These are phyloP conservation scores for Coendou prehensilis DNA, from an alignment of 2,797 vertebrate genomes.

Conservation along the genomic window DNA sequence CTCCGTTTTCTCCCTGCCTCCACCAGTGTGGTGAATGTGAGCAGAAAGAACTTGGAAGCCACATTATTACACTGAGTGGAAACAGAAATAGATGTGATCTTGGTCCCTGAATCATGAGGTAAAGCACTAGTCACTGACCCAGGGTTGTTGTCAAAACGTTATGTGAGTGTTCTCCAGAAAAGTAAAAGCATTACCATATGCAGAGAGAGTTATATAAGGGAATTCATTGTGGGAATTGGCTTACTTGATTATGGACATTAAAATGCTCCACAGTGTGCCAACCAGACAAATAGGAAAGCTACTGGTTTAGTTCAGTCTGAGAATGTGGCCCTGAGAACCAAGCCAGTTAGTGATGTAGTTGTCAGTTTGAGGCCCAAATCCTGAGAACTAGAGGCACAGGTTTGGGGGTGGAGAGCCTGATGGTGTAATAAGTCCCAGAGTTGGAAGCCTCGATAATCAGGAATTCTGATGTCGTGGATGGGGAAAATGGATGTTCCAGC, in stretches of 20 bases:
- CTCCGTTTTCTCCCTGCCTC: neutral
- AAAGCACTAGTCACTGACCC: neutral
- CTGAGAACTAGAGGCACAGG: neutral
- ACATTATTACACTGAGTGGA: neutral
- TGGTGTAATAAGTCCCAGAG: neutral
- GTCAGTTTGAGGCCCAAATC: neutral
- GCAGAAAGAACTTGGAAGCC: neutral
- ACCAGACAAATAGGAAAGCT: neutral
- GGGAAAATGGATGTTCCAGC: neutral
- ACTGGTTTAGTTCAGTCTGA: neutral
- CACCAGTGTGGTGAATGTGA: neutral
- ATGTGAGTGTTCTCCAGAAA: neutral
- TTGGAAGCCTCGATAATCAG: neutral
- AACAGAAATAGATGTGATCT: neutral
- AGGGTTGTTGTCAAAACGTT: neutral
- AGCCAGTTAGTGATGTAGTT: neutral
- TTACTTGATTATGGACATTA: neutral
- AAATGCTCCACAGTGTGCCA: neutral
- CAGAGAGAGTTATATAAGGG: neutral
- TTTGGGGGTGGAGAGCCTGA: neutral
- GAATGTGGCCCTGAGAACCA: neutral
- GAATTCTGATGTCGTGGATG: neutral
- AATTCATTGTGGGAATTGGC: neutral
- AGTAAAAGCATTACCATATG: neutral
- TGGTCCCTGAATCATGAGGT: neutral